Conservation (phyloP, 2,113 vertebrate species). For the Ailuropoda melanoleuca region DNA sequence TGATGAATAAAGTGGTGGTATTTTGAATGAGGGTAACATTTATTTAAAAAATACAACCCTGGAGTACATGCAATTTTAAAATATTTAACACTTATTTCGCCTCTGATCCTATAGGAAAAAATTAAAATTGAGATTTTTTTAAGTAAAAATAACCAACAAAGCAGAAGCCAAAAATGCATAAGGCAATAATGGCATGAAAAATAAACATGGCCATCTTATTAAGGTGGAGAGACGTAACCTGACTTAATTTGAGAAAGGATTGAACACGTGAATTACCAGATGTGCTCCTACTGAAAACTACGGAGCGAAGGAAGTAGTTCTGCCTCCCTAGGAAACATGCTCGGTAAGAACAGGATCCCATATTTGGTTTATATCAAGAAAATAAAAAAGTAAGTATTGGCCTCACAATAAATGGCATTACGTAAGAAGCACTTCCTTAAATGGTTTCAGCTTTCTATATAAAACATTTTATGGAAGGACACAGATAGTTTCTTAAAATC, state of each 20-base stretch:
- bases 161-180: neutral
- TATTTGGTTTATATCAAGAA: neutral
- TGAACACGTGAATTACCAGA: neutral
- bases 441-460: neutral
- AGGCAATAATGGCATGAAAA: neutral
- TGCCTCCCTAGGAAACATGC: neutral
- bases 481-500: neutral
- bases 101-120: neutral
- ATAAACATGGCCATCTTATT: neutral
- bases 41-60: neutral
- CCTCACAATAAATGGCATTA: neutral
- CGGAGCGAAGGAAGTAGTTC: neutral
- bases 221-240: neutral
- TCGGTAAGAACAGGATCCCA: neutral
- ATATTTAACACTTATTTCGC: neutral
- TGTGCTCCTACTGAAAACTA: neutral
- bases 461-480: neutral
- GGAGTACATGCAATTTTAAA: neutral
- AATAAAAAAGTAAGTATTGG: neutral
- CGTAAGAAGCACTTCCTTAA: neutral
- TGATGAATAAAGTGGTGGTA: neutral
- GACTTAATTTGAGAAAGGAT: neutral
- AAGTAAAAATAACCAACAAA: neutral
- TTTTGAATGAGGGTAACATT: neutral
- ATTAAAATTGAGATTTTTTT: neutral